phyloP scores from a whole-genome alignment of 1,140 invertebrate genomes.

The Lordiphosa clarofinis region DNA sequence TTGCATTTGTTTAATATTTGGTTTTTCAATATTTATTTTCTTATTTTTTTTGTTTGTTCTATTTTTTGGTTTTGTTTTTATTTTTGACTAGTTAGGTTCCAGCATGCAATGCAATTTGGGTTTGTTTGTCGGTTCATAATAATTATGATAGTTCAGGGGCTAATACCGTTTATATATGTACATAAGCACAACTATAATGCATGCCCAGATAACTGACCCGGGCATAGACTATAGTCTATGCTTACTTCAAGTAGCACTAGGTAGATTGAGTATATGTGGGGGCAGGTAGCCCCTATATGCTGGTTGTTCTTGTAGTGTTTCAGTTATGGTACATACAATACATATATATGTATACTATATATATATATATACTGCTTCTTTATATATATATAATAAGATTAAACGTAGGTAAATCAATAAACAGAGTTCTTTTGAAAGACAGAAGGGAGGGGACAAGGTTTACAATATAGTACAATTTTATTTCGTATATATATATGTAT shows the following conservation, averaged over 20 bases:
- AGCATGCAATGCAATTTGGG: conserved; percentile 1
- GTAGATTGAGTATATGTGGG: conserved; percentile 1
- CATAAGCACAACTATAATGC: conserved; percentile 6
- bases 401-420: conserved; percentile 60
- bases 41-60: conserved; percentile 39
- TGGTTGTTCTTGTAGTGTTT: conserved; percentile 6
- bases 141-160: conserved; percentile 16
- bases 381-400: conserved; percentile 43
- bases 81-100: conserved; percentile 3
- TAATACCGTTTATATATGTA: conserved; percentile 8
- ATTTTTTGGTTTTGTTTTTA: conserved; percentile 10
- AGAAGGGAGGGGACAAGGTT: conserved; percentile 4
- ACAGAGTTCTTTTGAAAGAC: conserved; percentile 29
- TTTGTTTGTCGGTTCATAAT: conserved; percentile 34
- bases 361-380: conserved; percentile 10
- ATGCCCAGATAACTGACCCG: background rate
- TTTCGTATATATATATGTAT: conserved; percentile 9
- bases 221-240: conserved; percentile 3
- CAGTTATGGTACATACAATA: conserved; percentile 58
- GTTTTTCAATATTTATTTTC: conserved; percentile 69
- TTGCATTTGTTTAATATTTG: conserved; percentile 53
- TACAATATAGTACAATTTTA: conserved; percentile 1
- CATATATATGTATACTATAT: conserved; percentile 37
- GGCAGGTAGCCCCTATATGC: conserved; percentile 4
- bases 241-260: background rate